Base-by-base conservation (phyloP, 2,888 invertebrate genomes). In the Prenolepis imparis region DNA sequence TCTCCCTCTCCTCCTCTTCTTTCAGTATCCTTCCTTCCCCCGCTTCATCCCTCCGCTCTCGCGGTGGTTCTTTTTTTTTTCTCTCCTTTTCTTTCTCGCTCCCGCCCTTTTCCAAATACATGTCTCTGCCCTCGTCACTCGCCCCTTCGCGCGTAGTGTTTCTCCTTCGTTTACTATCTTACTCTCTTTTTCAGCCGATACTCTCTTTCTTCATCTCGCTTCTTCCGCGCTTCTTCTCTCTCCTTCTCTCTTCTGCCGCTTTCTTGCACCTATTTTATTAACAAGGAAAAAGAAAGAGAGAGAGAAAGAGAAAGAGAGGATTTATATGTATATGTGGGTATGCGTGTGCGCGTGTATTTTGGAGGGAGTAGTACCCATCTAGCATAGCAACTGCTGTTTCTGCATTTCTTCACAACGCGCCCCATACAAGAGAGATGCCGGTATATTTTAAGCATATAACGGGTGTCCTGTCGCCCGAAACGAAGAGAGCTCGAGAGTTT, bases 351-450 rank as follows among this genome's bases (percentile, higher is more conserved):
- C 55, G 75, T 66, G 81, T 84, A 68, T 68, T 84, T 89, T 73
- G 87, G 87, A 90, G 91, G 91, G 92, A 93, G 92, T 78, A 78
- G 57, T 91, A 92, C n/a, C 91, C 91, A 92, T 91, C 93, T 93
- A 94, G 94, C 94, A 93, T 94, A 93, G 94, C 94, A 94, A 94
- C 94, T 94, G 94, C 94, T 94, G 93, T 92, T 94, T 94, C 92
- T 94, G 94, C 94, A 94, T 94, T 94, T 93, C 94, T 93, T 92
- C 93, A 90, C 93, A 91, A 89, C 90, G 90, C 90, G 92, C 91
- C 91, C 92, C 92, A 92, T 91, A 87, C 92, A 87, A 90, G 88
- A 91, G 88, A 90, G 88, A 91, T 89, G 90, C 89, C 88, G 90
- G 91, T 92, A 91, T 91, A 91, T 92, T 92, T 92, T 91, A 89